Percentiles rank a stretch among this genome's conserved stretches.
Evolutionary conservation across 2,113 vertebrate genomes (phyloP).

Genomic region (Pelecanus crispus): DNA sequence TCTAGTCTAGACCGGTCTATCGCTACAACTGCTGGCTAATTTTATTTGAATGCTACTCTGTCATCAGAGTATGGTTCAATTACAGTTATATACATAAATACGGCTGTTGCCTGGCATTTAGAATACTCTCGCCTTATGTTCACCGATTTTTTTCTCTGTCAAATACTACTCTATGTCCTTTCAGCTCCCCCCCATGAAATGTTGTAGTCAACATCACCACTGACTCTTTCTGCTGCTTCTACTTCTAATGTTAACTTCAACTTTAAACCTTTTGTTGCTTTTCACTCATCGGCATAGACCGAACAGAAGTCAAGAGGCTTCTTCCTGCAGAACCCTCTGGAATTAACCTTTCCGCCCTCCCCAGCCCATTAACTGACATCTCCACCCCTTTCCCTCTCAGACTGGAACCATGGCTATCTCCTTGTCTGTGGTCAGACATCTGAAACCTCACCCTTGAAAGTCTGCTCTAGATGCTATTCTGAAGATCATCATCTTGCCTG

Average conservation of each 20-base stretch:
- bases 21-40: constrained; percentile 23
- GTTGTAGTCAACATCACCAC: neutral
- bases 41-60: constrained; percentile 9
- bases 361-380: neutral
- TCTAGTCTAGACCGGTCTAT: neutral
- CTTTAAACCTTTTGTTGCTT: neutral
- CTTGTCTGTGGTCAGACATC: neutral
- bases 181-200: neutral
- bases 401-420: neutral
- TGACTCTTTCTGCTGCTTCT: neutral
- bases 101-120: constrained; percentile 8
- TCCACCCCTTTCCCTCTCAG: neutral
- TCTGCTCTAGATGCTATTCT: neutral
- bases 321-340: neutral
- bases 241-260: neutral
- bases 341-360: neutral
- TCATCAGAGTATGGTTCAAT: constrained; percentile 20
- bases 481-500: neutral
- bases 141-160: neutral
- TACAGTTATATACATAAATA: constrained; percentile 35
- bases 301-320: neutral
- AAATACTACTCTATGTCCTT: neutral
- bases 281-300: neutral
- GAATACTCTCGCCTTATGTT: neutral
- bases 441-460: neutral